Percentiles rank a stretch among this genome's conserved stretches.
phyloP scores from a whole-genome alignment of 1,140 invertebrate species.

The Atopsyche davidsoni region DNA sequence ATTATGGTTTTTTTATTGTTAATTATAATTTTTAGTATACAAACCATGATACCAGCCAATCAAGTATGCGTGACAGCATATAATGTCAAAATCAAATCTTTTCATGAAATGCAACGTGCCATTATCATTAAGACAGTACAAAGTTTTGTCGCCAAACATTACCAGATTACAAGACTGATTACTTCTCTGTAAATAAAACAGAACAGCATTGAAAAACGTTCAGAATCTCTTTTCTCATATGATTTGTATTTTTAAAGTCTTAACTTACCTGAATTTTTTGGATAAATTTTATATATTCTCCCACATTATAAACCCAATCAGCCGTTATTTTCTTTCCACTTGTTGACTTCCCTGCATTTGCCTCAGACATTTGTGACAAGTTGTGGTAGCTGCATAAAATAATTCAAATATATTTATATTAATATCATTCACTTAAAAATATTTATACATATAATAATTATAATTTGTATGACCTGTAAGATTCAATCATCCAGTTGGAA shows the following conservation, averaged over 20 bases:
- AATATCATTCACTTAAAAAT: too few species aligned
- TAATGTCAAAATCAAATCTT: constrained; percentile 71
- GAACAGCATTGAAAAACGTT: too few species aligned
- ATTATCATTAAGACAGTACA: constrained; percentile 71
- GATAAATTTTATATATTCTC: constrained; percentile 66
- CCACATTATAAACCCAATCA: constrained; percentile 73
- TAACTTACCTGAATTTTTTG: constrained; percentile 48
- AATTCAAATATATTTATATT: too few species aligned
- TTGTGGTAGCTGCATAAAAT: constrained; percentile 55
- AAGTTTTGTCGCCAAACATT: constrained; percentile 64
- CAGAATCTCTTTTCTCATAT: background rate
- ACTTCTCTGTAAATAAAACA: constrained; percentile 39
- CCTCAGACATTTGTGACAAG: constrained; percentile 51
- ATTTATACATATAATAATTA: constrained; percentile 10
- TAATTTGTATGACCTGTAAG: constrained; percentile 59
- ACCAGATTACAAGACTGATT: constrained; percentile 54
- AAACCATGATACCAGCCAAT: constrained; percentile 56
- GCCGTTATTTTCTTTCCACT: constrained; percentile 52
- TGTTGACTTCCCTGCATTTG: constrained; percentile 44
- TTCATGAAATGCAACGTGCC: constrained; percentile 72
- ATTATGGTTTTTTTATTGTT: constrained; percentile 7
- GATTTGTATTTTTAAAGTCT: background rate
- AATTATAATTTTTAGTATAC: constrained; percentile 6
- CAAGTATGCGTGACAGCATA: constrained; percentile 66
- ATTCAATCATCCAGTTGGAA: constrained; percentile 68